Percentiles rank a stretch among this genome's conserved stretches.
phyloP scores from a whole-genome alignment of 2,113 vertebrate species.

The Mus pahari region DNA sequence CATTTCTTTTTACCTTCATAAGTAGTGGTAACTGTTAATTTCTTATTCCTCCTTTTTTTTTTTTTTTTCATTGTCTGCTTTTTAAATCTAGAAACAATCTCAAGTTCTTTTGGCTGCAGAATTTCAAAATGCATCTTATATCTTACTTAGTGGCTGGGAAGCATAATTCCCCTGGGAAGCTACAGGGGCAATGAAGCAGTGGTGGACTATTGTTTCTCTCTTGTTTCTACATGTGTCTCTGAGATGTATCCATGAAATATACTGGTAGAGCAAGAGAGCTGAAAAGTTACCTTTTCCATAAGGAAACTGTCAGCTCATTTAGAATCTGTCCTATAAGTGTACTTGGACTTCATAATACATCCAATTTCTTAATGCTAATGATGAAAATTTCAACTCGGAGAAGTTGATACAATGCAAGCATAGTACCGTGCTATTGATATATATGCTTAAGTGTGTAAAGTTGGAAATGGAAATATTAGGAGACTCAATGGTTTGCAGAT shows the following conservation, averaged over 20 bases:
- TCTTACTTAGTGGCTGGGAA: not conserved
- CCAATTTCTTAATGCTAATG: not conserved
- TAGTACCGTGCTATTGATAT: not conserved
- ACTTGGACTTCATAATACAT: not conserved
- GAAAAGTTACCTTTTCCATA: not conserved
- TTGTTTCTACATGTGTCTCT: not conserved
- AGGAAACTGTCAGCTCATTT: not conserved
- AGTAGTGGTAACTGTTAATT: slow-evolving; percentile 48
- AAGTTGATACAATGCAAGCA: not conserved
- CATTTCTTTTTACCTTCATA: slow-evolving; percentile 54
- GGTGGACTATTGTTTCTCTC: not conserved
- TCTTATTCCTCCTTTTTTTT: not conserved
- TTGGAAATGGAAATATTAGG: slow-evolving; percentile 69
- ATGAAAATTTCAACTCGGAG: not conserved
- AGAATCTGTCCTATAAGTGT: not conserved
- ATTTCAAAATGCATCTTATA: not conserved
- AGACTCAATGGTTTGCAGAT: slow-evolving; percentile 67
- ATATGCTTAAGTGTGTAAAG: slow-evolving; percentile 60
- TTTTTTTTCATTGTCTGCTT: not conserved
- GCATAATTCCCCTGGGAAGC: not conserved
- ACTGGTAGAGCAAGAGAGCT: not conserved
- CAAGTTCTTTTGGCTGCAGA: slow-evolving; percentile 11
- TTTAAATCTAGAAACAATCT: not conserved
- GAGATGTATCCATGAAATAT: not conserved
- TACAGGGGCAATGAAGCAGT: too few relatives aligned